Evolutionary conservation across 2,797 vertebrate species (phyloP).

Genomic region (Acridotheres tristis): DNA sequence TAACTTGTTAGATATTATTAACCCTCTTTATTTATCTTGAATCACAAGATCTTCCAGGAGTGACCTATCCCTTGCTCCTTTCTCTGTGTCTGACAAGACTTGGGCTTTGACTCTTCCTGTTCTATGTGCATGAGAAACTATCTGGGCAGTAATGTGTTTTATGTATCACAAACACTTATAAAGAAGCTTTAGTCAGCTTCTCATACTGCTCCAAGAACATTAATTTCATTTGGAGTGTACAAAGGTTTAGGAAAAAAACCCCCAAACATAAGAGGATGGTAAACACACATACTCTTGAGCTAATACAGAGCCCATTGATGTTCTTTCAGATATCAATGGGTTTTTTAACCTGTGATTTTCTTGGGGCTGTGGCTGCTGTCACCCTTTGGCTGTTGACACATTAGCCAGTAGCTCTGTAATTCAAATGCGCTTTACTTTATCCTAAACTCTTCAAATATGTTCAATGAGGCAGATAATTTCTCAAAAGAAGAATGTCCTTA

Average conservation of each 20-base stretch:
- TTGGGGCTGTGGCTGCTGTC: neutral
- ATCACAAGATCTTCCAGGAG: neutral
- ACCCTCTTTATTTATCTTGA: neutral
- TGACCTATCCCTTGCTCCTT: neutral
- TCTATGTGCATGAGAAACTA: neutral
- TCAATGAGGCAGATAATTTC: neutral
- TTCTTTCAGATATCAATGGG: neutral
- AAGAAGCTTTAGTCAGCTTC: neutral
- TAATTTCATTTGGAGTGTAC: neutral
- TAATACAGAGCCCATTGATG: neutral
- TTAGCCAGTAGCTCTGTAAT: neutral
- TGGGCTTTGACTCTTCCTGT: neutral
- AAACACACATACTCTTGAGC: neutral
- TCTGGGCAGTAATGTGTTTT: neutral
- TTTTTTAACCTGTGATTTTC: neutral
- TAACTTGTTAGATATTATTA: neutral
- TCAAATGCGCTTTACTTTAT: neutral
- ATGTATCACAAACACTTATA: neutral
- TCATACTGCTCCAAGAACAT: neutral
- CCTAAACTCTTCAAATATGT: neutral
- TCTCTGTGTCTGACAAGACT: neutral
- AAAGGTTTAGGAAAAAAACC: neutral
- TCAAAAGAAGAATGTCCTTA: neutral
- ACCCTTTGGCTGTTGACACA: neutral
- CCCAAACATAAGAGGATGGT: neutral